Evolutionary conservation across 1,140 invertebrate genomes (phyloP).

Genomic region (Paraescarpia echinospica): DNA sequence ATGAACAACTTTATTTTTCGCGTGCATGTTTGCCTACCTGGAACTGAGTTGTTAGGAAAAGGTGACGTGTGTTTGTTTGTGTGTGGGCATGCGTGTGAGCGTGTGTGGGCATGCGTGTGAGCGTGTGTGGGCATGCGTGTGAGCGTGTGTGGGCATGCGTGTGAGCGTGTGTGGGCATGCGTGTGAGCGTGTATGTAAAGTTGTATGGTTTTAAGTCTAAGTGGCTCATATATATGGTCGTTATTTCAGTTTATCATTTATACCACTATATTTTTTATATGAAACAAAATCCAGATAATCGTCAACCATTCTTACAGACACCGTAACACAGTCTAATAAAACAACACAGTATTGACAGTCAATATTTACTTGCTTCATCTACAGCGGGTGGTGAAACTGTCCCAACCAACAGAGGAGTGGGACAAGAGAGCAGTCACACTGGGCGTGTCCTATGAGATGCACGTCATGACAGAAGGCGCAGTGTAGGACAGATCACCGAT

Average conservation of each 20-base stretch:
- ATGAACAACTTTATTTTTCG: too few species aligned
- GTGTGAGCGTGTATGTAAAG: too few species aligned
- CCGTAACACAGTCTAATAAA: background rate
- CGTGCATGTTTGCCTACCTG: too few species aligned
- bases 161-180: too few species aligned
- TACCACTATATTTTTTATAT: background rate
- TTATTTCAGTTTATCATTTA: background rate
- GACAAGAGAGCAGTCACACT: background rate
- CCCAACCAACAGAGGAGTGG: slow-evolving; percentile 15
- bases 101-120: too few species aligned
- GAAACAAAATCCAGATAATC: slow-evolving; percentile 6
- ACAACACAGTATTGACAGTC: too few species aligned
- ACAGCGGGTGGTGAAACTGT: slow-evolving; percentile 18
- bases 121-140: too few species aligned
- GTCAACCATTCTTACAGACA: background rate
- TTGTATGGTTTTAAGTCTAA: background rate
- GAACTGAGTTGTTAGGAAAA: too few species aligned
- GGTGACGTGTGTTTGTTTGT: too few species aligned
- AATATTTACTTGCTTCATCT: background rate
- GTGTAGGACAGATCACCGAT: background rate
- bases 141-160: too few species aligned
- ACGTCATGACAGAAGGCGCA: background rate
- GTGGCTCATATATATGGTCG: background rate
- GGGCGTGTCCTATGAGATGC: background rate
- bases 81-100: background rate